These are phyloP conservation scores for Plebejus anna DNA, from an alignment of 2,888 invertebrate species.

Conservation along the genomic window DNA sequence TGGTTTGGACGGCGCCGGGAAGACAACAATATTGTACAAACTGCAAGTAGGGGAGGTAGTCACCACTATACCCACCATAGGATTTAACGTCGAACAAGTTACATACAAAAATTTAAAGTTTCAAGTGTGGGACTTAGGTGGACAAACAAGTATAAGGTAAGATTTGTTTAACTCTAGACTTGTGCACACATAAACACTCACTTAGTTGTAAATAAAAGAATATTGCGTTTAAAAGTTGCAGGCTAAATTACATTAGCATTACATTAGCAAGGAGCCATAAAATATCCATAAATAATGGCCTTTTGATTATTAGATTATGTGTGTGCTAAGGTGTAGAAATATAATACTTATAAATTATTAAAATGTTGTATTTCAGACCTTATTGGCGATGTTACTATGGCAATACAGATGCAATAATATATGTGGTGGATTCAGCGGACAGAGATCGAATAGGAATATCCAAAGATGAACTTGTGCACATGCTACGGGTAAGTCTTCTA, in stretches of 20 bases:
- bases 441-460: conserved; percentile 99
- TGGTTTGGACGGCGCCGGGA: conserved; percentile 98
- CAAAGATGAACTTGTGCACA: conserved; percentile 97
- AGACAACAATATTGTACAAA: conserved; percentile 98
- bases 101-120: conserved; percentile 99
- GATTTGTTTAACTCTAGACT: conserved; percentile 30
- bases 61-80: conserved; percentile 98
- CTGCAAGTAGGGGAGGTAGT: conserved; percentile 99
- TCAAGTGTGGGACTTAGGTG: conserved; percentile 99
- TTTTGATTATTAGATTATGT: too few relatives aligned
- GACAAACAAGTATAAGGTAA: conserved; percentile 98
- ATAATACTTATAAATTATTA: not conserved
- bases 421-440: conserved; percentile 99
- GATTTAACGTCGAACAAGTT: conserved; percentile 99
- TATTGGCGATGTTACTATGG: conserved; percentile 99
- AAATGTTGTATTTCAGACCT: conserved; percentile 83
- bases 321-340: too few relatives aligned
- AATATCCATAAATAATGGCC: too few relatives aligned
- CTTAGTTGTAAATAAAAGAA: not conserved
- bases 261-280: too few relatives aligned
- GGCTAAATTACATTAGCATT: too few relatives aligned
- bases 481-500: conserved; percentile 89
- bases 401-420: conserved; percentile 99
- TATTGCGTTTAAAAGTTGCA: too few relatives aligned
- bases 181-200: not conserved